Evolutionary conservation across 2,797 vertebrate genomes (phyloP).

Genomic region (Apodemus agrarius): DNA sequence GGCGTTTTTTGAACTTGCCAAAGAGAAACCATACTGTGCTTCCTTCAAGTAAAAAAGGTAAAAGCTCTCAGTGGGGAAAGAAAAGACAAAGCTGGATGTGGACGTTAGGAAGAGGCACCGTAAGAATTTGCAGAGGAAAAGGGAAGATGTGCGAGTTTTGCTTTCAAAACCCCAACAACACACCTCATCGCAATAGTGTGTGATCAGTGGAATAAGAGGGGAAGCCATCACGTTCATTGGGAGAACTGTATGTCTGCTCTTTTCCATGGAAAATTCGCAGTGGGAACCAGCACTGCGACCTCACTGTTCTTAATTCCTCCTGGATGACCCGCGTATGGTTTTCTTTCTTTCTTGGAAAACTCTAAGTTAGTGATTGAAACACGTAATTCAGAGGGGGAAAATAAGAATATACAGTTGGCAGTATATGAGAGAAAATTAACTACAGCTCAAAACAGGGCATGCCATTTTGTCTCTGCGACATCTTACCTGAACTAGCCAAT

Average conservation of each 20-base stretch:
- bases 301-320: not conserved
- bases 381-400: not conserved
- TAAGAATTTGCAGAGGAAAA: not conserved
- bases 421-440: slow-evolving; percentile 28
- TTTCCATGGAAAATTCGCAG: not conserved
- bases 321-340: not conserved
- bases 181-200: not conserved
- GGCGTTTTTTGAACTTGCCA: not conserved
- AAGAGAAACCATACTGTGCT: not conserved
- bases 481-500: not conserved
- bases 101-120: not conserved
- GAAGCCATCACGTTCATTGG: not conserved
- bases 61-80: not conserved
- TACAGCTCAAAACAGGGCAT: not conserved
- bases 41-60: not conserved
- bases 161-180: not conserved
- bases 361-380: not conserved
- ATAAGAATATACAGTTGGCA: slow-evolving; percentile 8
- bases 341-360: not conserved
- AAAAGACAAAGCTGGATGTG: not conserved
- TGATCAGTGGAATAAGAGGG: not conserved
- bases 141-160: not conserved
- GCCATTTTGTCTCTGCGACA: not conserved
- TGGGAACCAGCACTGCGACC: not conserved
- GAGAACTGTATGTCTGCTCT: slow-evolving; percentile 26